A percentile compares a stretch with the other conserved stretches of the same genome.
Conservation (phyloP, 23 tunicate species). For the Styela clava region DNA sequence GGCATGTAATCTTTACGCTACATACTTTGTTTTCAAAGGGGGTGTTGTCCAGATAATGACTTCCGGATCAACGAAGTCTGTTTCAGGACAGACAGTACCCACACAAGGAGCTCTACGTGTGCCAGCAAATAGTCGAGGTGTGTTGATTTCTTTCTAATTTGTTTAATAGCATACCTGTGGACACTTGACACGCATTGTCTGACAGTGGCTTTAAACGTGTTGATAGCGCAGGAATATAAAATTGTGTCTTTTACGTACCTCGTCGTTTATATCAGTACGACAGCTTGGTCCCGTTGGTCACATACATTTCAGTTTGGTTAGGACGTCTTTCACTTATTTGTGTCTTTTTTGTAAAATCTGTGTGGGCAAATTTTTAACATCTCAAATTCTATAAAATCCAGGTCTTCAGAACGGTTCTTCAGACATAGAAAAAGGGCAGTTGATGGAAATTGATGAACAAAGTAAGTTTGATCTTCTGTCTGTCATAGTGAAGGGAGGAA, state of each 20-base stretch:
- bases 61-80: conserved; percentile 14
- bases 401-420: background rate
- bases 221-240: conserved; percentile 37
- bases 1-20: no score
- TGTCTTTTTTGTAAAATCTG: no score
- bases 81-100: conserved; percentile 7
- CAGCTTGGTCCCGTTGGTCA: conserved; percentile 28
- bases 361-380: no score
- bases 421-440: background rate
- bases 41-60: conserved; percentile 67
- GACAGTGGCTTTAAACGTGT: conserved; percentile 7
- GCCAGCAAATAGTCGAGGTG: background rate
- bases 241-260: conserved; percentile 32
- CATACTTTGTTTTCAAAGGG: conserved; percentile 13
- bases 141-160: background rate
- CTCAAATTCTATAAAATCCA: no score
- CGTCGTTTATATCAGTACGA: background rate
- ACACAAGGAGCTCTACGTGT: no score
- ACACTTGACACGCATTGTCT: conserved; percentile 37
- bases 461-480: background rate
- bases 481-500: no score
- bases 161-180: conserved; percentile 13
- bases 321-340: background rate
- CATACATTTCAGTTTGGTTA: background rate
- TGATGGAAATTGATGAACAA: background rate